Percentiles rank a stretch among this genome's conserved stretches.
Evolutionary conservation across 2,888 invertebrate species (phyloP).

Genomic region (Caenorhabditis macrosperma): DNA sequence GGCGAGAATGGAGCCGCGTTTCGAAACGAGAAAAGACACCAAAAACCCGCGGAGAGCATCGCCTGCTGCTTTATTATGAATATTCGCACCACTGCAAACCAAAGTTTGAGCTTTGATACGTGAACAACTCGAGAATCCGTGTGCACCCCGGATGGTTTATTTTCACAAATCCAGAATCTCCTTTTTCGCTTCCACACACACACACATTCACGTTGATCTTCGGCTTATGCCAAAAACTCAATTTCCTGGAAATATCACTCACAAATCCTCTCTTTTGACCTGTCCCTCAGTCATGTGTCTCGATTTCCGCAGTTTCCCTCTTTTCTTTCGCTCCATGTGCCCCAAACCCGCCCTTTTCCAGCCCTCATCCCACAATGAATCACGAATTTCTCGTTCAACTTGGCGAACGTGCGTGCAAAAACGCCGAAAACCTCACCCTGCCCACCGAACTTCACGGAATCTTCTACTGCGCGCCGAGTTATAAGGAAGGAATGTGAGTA

Average conservation of each 20-base stretch:
- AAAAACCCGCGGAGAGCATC: conserved; percentile 17
- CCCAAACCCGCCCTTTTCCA: too few species aligned
- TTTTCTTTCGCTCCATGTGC: neutral
- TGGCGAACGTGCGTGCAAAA: conserved; percentile 48
- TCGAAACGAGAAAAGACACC: conserved; percentile 16
- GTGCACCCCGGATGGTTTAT: neutral
- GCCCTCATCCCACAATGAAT: conserved; percentile 33
- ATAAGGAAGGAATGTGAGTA: conserved; percentile 44
- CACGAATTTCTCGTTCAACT: conserved; percentile 45
- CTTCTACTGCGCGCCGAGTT: conserved; percentile 45
- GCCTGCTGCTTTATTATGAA: conserved; percentile 22
- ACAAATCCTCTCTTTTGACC: conserved; percentile 13
- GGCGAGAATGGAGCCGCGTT: neutral
- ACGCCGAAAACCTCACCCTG: conserved; percentile 38
- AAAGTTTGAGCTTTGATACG: conserved; percentile 34
- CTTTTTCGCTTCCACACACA: neutral
- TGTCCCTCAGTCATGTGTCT: neutral
- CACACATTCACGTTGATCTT: neutral
- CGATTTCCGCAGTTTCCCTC: neutral
- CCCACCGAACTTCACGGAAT: conserved; percentile 37
- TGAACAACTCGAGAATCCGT: neutral
- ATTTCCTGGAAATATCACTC: conserved; percentile 20
- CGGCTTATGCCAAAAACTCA: neutral
- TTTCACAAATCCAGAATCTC: neutral
- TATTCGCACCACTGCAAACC: conserved; percentile 11